Evolutionary conservation across 2,888 invertebrate species (phyloP).

Genomic region (Hypomecis punctinalis): DNA sequence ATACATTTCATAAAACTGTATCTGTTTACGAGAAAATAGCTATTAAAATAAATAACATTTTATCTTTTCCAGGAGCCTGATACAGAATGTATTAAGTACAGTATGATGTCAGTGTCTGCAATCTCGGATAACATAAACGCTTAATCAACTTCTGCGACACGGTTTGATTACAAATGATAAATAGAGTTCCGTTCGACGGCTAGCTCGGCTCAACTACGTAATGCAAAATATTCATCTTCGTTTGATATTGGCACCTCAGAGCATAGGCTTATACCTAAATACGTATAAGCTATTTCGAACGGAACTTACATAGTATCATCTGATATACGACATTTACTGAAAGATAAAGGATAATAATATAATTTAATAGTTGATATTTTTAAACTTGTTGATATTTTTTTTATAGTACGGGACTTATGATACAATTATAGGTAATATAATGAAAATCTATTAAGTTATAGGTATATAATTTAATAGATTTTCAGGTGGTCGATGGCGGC

Average conservation of each 20-base stretch:
- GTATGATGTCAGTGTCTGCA: slow-evolving; percentile 35
- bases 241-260: neutral
- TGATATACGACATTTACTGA: too few species aligned
- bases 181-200: slow-evolving; percentile 44
- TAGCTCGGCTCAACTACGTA: neutral
- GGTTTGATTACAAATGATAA: slow-evolving; percentile 75
- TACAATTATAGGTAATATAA: too few species aligned
- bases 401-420: too few species aligned
- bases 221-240: slow-evolving; percentile 8
- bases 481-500: too few species aligned
- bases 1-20: neutral
- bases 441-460: too few species aligned
- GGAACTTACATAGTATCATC: too few species aligned
- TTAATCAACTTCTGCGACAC: slow-evolving; percentile 68
- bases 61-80: slow-evolving; percentile 13
- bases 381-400: too few species aligned
- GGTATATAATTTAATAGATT: too few species aligned
- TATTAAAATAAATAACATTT: slow-evolving; percentile 2
- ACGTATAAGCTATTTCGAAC: too few species aligned
- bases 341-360: too few species aligned
- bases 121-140: slow-evolving; percentile 57
- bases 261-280: too few species aligned
- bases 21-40: neutral
- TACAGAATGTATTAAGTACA: slow-evolving; percentile 17
- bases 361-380: too few species aligned